Evolutionary conservation across 2,113 vertebrate genomes (phyloP), one percentile per base, ranked within the genome.

Genomic region (Sphyrna mokarran): DNA sequence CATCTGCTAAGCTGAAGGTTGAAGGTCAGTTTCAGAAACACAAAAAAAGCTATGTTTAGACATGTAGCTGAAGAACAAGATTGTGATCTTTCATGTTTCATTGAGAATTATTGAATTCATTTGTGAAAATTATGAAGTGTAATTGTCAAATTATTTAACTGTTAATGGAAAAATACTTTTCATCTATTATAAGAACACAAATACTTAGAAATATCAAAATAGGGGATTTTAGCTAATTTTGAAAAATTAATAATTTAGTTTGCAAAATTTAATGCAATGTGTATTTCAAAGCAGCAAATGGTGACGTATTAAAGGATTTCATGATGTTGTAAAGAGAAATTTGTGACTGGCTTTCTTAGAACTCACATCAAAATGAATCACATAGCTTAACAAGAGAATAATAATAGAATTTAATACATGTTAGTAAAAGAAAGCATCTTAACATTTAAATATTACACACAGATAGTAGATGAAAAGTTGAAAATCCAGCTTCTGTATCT

Each of bases 1-100:
- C 99, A 86, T 98, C 98, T 37, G 99, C 98, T 83, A 99, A 98
- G 96, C 98, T 99, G 87, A 98, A 97, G 96, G 99, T 99, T 0
- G 99, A 99, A 98, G 98, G 99, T 99, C 96, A 97, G 97, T 97
- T 70, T 40, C n/a, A 5, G 58, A 96, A 66, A 26, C 26, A 85
- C 0, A 48, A 95, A 22, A 72, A 96, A 86, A 29, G 18, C 61
- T 61, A 61, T n/a, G 8, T 90, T 16, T 90, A 16, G 54, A 90
- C 54, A 90, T 54, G 13, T 61, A 61, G 26, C 29, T 90, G 48
- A 90, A 61, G 29, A 29, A 61, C 33, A 0, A 90, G 87, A 94
- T 43, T 23, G 2, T 54, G 23, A 33, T n/a, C 22, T 72, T 54
- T 95, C 14, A 7, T 48, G 23, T 76, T 54, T 72, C 43, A 72